These are phyloP conservation scores for Rana temporaria DNA, from an alignment of 2,113 vertebrate species.

Conservation along the genomic window DNA sequence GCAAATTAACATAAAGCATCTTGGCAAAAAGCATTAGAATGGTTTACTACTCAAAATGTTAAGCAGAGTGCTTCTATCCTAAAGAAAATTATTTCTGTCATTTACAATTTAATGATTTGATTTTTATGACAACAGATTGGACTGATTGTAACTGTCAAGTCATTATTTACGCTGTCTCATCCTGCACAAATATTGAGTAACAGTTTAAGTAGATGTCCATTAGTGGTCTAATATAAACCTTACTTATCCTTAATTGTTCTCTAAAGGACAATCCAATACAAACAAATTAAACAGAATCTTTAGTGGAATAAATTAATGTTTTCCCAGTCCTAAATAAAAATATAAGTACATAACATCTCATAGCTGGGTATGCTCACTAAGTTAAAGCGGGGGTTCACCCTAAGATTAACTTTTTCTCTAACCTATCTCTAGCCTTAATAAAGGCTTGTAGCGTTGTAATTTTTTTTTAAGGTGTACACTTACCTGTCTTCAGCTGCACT, in stretches of 20 bases:
- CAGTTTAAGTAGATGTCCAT: not conserved
- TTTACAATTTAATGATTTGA: conserved; percentile 8
- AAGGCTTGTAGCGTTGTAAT: no score
- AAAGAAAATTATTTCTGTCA: conserved; percentile 15
- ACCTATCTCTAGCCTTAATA: no score
- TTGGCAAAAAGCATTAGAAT: no score
- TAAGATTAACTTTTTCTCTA: no score
- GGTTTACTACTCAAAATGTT: conserved; percentile 1
- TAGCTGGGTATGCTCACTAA: no score
- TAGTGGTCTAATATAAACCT: conserved; percentile 13
- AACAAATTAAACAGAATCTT: not conserved
- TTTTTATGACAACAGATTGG: conserved; percentile 24
- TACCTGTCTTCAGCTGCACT: no score
- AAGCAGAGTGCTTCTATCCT: conserved; percentile 16
- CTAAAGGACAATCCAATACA: not conserved
- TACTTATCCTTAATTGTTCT: conserved; percentile 1
- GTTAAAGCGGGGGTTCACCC: no score
- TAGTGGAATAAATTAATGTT: no score
- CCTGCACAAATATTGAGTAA: conserved; percentile 33
- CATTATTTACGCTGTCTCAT: conserved; percentile 7
- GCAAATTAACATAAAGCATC: no score
- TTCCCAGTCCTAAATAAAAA: no score
- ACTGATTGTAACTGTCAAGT: not conserved
- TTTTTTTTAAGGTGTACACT: no score
- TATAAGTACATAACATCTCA: no score